Evolutionary conservation across 1,140 invertebrate genomes (phyloP), one percentile per base, ranked within the genome.

Genomic region (Zaprionus tsacasi): DNA sequence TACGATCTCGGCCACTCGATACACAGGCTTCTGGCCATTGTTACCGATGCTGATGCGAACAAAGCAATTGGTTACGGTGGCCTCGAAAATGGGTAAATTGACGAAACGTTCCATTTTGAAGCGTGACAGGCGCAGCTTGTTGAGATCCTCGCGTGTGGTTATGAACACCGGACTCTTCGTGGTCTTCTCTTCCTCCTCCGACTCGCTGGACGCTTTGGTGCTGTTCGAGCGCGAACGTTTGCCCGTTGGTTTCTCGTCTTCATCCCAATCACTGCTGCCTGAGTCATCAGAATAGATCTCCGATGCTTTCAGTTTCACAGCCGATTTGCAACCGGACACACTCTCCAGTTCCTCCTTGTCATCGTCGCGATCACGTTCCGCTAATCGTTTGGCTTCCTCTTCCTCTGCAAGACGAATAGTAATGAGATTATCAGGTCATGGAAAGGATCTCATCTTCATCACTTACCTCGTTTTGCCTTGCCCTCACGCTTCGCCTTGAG

Each of bases 201-300:
- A 93, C 15, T 94, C 94, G 36, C 93, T 94, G 3, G 94, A 94
- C 0, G 94, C 94, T 54, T 93, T 94, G 79, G 93, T 93, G 60
- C 93, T 94, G 15, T 91, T 91, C 6, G 93, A 92, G 13, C 79
- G 78, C 0, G 92, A 85, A 8, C 92, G 70, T 58, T 94, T 94
- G 38, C 91, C 82, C 45, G 82, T 78, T 59, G 93, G 93, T 65
- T 95, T 95, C 57, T 92, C 91, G 13, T 92, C 91, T 48, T 92
- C 91, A 45, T 89, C 83, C 88, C 91, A 92, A 36, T 92, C 91
- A 77, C 96, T 96, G 68, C 96, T 97, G 10, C 96, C 97, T 76
- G 97, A 98, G 76, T 99, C 98, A 92, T 99, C 98, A 0, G 98
- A 99, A 93, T 99, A 99, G 79, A 99, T 98, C 93, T 99, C 98